Evolutionary conservation across 2,888 invertebrate genomes (phyloP), one percentile per base, ranked within the genome.

Genomic region (Tachystola acroxantha): DNA sequence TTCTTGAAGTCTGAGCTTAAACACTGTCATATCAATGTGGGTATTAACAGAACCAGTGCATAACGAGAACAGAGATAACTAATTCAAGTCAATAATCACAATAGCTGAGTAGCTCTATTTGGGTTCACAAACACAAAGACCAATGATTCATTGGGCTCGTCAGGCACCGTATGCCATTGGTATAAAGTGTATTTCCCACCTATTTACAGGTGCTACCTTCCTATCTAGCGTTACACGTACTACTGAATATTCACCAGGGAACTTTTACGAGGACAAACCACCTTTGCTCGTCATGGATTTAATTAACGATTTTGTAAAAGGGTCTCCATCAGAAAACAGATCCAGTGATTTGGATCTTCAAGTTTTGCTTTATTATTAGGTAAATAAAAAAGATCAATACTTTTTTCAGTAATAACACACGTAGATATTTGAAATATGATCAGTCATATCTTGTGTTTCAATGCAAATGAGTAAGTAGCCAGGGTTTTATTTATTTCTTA

Each of bases 261-360:
- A 74, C 65, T 73, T 74, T 74, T 75, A 73, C 65, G 67, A 63
- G 66, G 62, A 65, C 56, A 61, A 65, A 69, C 67, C 67, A 69
- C 63, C 61, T 70, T 65, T 60, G 58, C 65, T 63, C 61, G 56
- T 62, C 57, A 62, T 59, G 60, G 61, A 67, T 70, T 76, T 77
- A 76, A 75, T 76, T 73, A 74, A 69, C 60, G 63, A 67, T 71
- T 65, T 64, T 59, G 63, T 59, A 49, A 57, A 54, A 64, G 60
- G 57, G 59, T 61, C 57, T 60, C 63, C 57, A 64, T n/a, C 58
- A 58, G 57, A 53, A 50, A 53, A 46, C 51, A 46, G 50, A 51
- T 52, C 59, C 45, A 53, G 41, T 53, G 48, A 42, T 47, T 54
- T 45, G 45, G 38, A 55, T 44, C 44, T 34, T 42, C 39, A 43